A percentile compares a stretch with the other conserved stretches of the same genome.
phyloP scores from a whole-genome alignment of 1,140 invertebrate genomes.

The Drosophila guanche region DNA sequence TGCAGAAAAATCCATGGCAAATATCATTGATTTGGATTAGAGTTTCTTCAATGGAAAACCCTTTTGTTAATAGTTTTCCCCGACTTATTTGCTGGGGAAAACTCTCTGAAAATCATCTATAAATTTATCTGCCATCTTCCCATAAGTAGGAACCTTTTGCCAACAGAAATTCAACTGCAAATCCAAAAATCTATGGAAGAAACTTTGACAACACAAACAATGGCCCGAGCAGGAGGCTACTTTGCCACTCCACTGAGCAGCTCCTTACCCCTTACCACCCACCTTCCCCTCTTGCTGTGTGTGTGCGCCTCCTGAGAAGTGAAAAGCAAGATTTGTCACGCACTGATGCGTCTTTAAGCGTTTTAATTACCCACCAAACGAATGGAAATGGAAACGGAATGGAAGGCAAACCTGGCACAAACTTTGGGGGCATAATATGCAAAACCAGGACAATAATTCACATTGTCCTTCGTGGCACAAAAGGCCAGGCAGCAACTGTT shows the following conservation, averaged over 20 bases:
- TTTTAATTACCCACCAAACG: slow-evolving; percentile 79
- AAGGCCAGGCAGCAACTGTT: slow-evolving; percentile 36
- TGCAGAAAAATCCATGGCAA: too few species aligned
- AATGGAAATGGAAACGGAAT: slow-evolving; percentile 43
- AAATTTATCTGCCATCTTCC: background rate
- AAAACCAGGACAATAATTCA: slow-evolving; percentile 79
- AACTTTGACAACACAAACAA: slow-evolving; percentile 67
- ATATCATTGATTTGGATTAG: background rate
- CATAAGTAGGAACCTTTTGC: background rate
- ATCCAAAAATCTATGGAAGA: slow-evolving; percentile 18
- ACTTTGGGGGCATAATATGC: slow-evolving; percentile 75
- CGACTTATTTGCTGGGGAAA: too few species aligned
- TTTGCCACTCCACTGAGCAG: slow-evolving; percentile 59
- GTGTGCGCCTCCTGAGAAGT: slow-evolving; percentile 53
- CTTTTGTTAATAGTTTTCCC: too few species aligned
- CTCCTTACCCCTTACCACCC: background rate
- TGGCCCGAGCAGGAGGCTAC: slow-evolving; percentile 34
- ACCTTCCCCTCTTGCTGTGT: slow-evolving; percentile 4
- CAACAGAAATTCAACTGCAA: slow-evolving; percentile 18
- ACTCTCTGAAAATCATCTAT: too few species aligned
- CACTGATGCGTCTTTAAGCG: slow-evolving; percentile 82
- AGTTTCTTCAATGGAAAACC: slow-evolving; percentile 9
- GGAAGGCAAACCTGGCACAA: slow-evolving; percentile 10
- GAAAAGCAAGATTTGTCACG: slow-evolving; percentile 83
- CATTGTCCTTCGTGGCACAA: slow-evolving; percentile 71